Evolutionary conservation across 1,140 invertebrate species (phyloP).

Genomic region (Venustaconcha ellipsiformis): DNA sequence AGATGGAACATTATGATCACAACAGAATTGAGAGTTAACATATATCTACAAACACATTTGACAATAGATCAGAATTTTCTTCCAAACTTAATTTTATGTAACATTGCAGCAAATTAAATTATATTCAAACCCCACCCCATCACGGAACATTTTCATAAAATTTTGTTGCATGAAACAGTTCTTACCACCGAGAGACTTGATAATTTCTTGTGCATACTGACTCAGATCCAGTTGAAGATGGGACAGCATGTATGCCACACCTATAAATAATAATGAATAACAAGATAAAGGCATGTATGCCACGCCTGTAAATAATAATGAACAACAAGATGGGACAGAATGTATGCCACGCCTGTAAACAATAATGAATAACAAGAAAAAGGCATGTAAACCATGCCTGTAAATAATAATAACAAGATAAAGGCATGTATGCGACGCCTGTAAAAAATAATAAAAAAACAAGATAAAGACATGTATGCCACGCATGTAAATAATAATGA

Average conservation of each 20-base stretch:
- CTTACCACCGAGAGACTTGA: constrained; percentile 83
- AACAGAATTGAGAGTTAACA: not conserved
- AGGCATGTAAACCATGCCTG: too few relatives aligned
- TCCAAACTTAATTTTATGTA: not conserved
- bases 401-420: too few relatives aligned
- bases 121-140: not conserved
- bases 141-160: constrained; percentile 2
- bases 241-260: constrained; percentile 80
- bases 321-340: not conserved
- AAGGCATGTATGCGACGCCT: too few relatives aligned
- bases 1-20: not conserved
- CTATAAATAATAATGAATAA: constrained; percentile 55
- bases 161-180: constrained; percentile 29
- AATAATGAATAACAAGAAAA: too few relatives aligned
- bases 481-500: too few relatives aligned
- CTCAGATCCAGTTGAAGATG: constrained; percentile 84
- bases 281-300: too few relatives aligned
- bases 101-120: not conserved
- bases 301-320: not conserved
- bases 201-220: constrained; percentile 82
- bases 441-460: too few relatives aligned
- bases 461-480: too few relatives aligned
- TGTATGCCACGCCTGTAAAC: too few relatives aligned
- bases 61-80: not conserved
- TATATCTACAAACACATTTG: not conserved